These are phyloP conservation scores for Bombyx mandarina DNA, from an alignment of 1,140 invertebrate genomes.

Conservation along the genomic window DNA sequence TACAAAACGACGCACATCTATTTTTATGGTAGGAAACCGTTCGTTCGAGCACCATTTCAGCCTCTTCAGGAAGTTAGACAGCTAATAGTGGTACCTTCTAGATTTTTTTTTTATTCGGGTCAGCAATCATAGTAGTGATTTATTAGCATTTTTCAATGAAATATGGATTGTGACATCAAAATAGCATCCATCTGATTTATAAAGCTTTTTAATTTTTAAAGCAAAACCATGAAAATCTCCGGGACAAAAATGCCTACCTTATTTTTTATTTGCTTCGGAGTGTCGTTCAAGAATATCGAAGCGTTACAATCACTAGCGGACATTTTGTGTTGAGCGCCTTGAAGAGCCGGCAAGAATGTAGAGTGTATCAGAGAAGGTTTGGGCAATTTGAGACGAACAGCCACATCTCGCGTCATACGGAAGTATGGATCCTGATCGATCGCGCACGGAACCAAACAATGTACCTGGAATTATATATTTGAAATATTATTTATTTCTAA, in stretches of 20 bases:
- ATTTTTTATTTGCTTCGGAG: slow-evolving; percentile 96
- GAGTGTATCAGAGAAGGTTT: slow-evolving; percentile 98
- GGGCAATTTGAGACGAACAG: slow-evolving; percentile 86
- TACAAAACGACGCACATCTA: no score
- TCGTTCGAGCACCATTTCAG: no score
- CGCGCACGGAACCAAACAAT: slow-evolving; percentile 97
- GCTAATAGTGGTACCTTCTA: no score
- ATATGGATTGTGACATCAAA: no score
- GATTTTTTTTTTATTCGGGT: no score
- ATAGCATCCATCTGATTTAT: no score
- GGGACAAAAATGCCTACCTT: slow-evolving; percentile 74
- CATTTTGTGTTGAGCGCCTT: slow-evolving; percentile 98
- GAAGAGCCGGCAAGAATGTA: slow-evolving; percentile 94
- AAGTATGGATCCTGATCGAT: slow-evolving; percentile 99
- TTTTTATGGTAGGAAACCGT: no score
- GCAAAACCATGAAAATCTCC: no score
- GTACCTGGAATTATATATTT: slow-evolving; percentile 52
- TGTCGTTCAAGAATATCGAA: slow-evolving; percentile 96
- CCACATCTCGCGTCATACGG: slow-evolving; percentile 97
- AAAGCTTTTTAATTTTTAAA: no score
- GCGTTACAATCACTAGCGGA: slow-evolving; percentile 95
- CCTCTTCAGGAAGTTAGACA: no score
- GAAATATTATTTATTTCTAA: background rate
- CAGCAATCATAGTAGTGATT: no score
- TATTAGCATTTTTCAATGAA: no score